Evolutionary conservation across 2,113 vertebrate genomes (phyloP).

Genomic region (Plectropomus leopardus): DNA sequence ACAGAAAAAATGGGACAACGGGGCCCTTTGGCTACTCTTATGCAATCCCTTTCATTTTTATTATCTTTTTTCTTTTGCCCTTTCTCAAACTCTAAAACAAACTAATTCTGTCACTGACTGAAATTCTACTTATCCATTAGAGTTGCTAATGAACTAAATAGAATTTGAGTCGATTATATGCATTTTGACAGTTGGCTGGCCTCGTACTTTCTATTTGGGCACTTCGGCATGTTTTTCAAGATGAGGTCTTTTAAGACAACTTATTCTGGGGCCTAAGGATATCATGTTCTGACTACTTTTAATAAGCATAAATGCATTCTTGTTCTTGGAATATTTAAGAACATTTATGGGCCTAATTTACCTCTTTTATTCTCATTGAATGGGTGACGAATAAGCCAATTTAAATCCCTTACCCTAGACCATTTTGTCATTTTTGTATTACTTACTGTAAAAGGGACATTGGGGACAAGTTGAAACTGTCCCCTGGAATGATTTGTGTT

Average conservation of each 20-base stretch:
- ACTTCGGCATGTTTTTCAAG: slow-evolving; percentile 4
- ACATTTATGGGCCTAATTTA: slow-evolving; percentile 37
- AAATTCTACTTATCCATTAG: slow-evolving; percentile 30
- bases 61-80: slow-evolving; percentile 9
- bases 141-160: slow-evolving; percentile 34
- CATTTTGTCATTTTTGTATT: slow-evolving; percentile 44
- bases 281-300: slow-evolving; percentile 22
- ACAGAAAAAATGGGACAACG: slow-evolving; percentile 54
- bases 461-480: slow-evolving; percentile 34
- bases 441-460: slow-evolving; percentile 30
- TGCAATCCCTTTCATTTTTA: slow-evolving; percentile 33
- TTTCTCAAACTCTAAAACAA: slow-evolving; percentile 45
- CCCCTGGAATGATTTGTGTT: slow-evolving; percentile 28
- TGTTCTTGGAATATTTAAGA: slow-evolving; percentile 48
- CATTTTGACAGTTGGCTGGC: slow-evolving; percentile 30
- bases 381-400: slow-evolving; percentile 35
- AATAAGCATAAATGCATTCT: slow-evolving; percentile 42
- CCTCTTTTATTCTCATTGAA: slow-evolving; percentile 43
- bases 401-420: slow-evolving; percentile 27
- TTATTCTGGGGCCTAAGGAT: slow-evolving; percentile 17
- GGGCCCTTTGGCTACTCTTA: slow-evolving; percentile 50
- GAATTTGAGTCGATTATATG: slow-evolving; percentile 15
- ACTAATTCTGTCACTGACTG: slow-evolving; percentile 29
- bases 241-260: slow-evolving; percentile 1
- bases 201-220: slow-evolving; percentile 9